Base-by-base conservation (phyloP, 2,888 invertebrate genomes). In the Adela reaumurella region DNA sequence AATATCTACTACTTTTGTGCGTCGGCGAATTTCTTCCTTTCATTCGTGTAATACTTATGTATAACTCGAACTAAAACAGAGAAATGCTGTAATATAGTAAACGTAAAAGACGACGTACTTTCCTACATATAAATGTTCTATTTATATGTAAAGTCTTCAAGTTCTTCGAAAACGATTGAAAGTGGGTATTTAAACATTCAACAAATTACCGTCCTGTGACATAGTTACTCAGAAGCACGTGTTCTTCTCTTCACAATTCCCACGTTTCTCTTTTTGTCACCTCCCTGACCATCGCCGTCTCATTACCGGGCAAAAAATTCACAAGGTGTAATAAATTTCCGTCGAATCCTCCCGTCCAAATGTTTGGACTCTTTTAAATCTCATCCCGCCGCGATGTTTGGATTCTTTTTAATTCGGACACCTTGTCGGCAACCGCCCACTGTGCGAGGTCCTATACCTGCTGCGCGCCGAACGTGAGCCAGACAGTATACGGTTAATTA, bases 341-440 rank as follows among this genome's bases (percentile, higher is more conserved):
- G 76, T n/a, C 76, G 68, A 69, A 69, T 68, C n/a, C 71, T 68
- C 71, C 73, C 74, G 71, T 73, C 68, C 67, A 72, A 74, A 72
- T 73, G 67, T 74, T 77, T 76, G 73, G 73, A 73, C 74, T 73
- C 64, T 72, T 73, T 77, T 77, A 78, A 78, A n/a, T n/a, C n/a
- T 68, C n/a, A 71, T 68, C 71, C 73, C 74, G 71, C 72, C 68
- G 67, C 71, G 74, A 72, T 73, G 67, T 74, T 77, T 76, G 73
- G 73, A 73, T 74, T 73, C 64, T 72, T 73, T 77, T 77, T n/a
- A 78, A 78, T 78, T 77, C 74, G 74, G 74, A 70, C 70, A 71
- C 70, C 65, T 76, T 77, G 77, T 77, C 67, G 67, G 35, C 35
- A 35, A 35, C 35, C 35, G 35, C 35, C 35, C 14, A 14, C 35